A percentile compares a stretch with the other conserved stretches of the same genome.
phyloP scores from a whole-genome alignment of 2,888 invertebrate species.

The Allacma fusca region DNA sequence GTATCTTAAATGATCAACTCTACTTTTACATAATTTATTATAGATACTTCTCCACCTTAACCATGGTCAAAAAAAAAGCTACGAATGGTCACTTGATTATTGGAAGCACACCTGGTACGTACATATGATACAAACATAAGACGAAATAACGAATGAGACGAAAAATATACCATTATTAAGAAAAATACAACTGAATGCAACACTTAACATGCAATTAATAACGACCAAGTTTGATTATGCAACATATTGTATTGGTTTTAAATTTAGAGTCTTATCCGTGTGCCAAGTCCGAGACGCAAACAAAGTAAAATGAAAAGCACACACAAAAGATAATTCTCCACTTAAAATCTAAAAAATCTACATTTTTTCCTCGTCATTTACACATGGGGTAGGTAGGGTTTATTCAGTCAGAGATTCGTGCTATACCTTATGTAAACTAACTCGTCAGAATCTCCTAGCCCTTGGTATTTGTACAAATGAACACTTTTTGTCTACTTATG shows the following conservation, averaged over 20 bases:
- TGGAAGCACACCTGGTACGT: neutral
- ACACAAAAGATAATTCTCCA: neutral
- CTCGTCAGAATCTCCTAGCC: neutral
- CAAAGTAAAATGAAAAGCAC: neutral
- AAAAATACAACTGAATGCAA: neutral
- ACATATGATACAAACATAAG: neutral
- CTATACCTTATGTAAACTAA: conserved; percentile 9
- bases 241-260: neutral
- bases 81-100: neutral
- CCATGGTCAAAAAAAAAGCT: neutral
- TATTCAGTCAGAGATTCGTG: conserved; percentile 1
- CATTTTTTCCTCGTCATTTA: neutral
- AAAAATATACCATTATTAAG: neutral
- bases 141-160: neutral
- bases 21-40: neutral
- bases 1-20: neutral
- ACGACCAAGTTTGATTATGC: neutral
- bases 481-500: conserved; percentile 27
- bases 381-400: conserved; percentile 16
- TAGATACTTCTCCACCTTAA: neutral
- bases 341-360: neutral
- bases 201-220: neutral
- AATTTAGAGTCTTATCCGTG: neutral
- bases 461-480: conserved; percentile 25
- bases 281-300: neutral